phyloP scores from a whole-genome alignment of 1,140 invertebrate species.

The Trigoniulus corallinus region DNA sequence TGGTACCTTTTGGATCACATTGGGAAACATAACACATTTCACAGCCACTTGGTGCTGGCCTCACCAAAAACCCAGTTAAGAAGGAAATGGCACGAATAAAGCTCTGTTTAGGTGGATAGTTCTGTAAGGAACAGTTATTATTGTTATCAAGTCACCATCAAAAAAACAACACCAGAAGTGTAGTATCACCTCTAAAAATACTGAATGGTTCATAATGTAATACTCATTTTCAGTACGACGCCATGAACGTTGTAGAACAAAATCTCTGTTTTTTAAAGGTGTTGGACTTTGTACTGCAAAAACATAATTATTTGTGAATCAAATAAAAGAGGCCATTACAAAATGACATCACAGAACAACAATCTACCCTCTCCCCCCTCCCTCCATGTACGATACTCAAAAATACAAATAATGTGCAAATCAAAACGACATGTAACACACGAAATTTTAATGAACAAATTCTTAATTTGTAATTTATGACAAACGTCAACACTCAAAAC shows the following conservation, averaged over 20 bases:
- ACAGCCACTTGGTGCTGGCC: conserved; percentile 33
- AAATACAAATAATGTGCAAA: background rate
- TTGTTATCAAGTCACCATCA: background rate
- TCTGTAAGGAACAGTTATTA: conserved; percentile 24
- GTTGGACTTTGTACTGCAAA: conserved; percentile 62
- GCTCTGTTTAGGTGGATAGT: conserved; percentile 57
- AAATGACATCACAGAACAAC: no score
- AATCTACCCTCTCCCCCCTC: no score
- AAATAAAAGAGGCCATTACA: no score
- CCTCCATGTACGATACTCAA: background rate
- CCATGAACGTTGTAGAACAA: conserved; percentile 79
- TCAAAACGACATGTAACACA: background rate
- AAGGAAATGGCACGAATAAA: conserved; percentile 55
- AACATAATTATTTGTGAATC: no score
- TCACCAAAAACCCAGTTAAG: conserved; percentile 42
- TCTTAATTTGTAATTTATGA: no score
- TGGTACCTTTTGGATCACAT: conserved; percentile 60
- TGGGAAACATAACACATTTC: conserved; percentile 69
- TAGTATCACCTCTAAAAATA: conserved; percentile 54
- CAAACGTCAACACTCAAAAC: no score
- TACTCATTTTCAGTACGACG: conserved; percentile 65
- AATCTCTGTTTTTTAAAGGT: conserved; percentile 75
- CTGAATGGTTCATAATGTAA: conserved; percentile 76
- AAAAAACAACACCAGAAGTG: background rate
- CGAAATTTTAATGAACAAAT: no score